phyloP scores from a whole-genome alignment of 2,888 invertebrate species.

The Tinea pellionella region DNA sequence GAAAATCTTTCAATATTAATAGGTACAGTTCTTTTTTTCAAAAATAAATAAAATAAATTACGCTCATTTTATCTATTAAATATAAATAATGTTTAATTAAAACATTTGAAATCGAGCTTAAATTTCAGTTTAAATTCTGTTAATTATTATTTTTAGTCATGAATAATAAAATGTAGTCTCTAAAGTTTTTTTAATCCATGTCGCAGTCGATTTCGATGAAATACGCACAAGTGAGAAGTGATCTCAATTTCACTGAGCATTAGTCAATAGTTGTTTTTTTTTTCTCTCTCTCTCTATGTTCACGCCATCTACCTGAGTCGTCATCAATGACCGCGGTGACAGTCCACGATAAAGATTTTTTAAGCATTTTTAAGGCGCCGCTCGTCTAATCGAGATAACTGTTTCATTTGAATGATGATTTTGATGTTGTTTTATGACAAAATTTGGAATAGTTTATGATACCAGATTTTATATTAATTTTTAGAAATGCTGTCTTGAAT shows the following conservation, averaged over 20 bases:
- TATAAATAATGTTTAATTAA: no score
- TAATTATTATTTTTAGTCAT: no score
- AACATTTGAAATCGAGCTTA: no score
- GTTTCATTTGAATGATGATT: slow-evolving; percentile 4
- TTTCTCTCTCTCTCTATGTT: slow-evolving; percentile 20
- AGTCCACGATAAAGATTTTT: slow-evolving; percentile 19
- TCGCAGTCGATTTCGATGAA: slow-evolving; percentile 10
- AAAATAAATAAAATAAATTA: no score
- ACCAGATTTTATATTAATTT: not conserved
- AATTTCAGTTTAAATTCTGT: no score
- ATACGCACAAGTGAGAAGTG: slow-evolving; percentile 22
- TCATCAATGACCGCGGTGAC: slow-evolving; percentile 22
- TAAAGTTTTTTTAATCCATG: not conserved
- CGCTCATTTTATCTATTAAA: no score
- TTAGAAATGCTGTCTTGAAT: no score
- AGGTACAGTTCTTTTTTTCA: no score
- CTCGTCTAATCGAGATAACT: slow-evolving; percentile 7
- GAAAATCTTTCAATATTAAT: no score
- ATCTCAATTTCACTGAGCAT: slow-evolving; percentile 26
- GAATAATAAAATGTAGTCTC: not conserved
- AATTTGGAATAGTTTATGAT: not conserved
- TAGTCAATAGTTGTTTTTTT: slow-evolving; percentile 23
- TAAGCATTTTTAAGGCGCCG: slow-evolving; percentile 14
- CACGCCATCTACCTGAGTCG: slow-evolving; percentile 24
- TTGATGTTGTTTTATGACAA: not conserved